Conservation (phyloP, 2,113 vertebrate genomes). For the Aix galericulata region DNA sequence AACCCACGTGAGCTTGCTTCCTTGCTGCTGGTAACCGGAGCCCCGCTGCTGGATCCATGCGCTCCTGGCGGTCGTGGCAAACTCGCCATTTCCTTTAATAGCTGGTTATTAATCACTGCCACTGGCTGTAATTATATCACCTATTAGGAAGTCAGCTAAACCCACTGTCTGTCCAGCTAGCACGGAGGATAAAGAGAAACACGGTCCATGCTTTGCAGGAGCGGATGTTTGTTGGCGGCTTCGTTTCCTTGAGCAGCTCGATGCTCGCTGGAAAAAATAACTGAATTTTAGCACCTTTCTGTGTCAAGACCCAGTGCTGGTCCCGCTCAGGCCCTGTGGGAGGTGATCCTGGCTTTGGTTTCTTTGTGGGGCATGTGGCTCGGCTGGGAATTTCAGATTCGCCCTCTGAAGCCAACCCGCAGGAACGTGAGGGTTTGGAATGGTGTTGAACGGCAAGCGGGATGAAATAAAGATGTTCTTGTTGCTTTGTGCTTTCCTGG, state of each 20-base stretch:
- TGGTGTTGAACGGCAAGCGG: neutral
- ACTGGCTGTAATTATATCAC: neutral
- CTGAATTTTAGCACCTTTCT: neutral
- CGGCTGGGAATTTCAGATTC: neutral
- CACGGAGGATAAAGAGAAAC: neutral
- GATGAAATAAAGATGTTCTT: neutral
- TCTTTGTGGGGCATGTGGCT: neutral
- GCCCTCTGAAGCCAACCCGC: neutral
- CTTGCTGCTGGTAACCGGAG: constrained; percentile 6
- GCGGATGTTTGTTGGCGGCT: neutral
- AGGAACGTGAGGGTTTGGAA: neutral
- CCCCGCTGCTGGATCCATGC: neutral
- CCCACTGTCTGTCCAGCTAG: neutral
- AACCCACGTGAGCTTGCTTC: neutral
- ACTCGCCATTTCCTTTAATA: neutral
- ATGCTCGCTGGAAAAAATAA: rapidly evolving
- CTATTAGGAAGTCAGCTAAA: neutral
- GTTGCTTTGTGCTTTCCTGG: neutral
- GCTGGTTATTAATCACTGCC: constrained; percentile 33
- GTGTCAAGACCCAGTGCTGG: too few relatives aligned
- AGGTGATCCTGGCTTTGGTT: neutral
- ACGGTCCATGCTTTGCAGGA: neutral
- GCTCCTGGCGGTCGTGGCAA: neutral
- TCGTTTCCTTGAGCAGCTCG: neutral
- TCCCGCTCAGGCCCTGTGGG: too few relatives aligned